A percentile compares a stretch with the other conserved stretches of the same genome.
Conservation (phyloP, 1,140 invertebrate genomes). For the Ephestia elutella region DNA sequence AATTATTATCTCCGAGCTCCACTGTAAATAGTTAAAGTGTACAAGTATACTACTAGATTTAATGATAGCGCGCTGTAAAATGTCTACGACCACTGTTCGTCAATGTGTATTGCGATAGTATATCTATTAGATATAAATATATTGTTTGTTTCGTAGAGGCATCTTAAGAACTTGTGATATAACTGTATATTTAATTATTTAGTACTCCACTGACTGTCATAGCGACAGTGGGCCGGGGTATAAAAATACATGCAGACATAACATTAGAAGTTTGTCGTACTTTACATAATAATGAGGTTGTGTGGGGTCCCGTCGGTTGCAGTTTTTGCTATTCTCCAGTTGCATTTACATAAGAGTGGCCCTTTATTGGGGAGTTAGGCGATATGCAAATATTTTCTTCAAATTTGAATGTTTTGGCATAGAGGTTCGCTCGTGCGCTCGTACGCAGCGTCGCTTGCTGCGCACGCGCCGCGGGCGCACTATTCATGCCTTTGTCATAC, state of each 20-base stretch:
- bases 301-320: constrained; percentile 60
- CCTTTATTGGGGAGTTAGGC: constrained; percentile 60
- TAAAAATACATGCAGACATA: constrained; percentile 71
- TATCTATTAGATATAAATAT: constrained; percentile 61
- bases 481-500: constrained; percentile 50
- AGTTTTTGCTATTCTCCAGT: constrained; percentile 54
- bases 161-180: constrained; percentile 72
- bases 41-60: constrained; percentile 69
- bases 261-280: constrained; percentile 51
- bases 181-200: constrained; percentile 65
- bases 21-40: constrained; percentile 69
- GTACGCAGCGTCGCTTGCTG: constrained; percentile 18
- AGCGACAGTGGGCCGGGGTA: constrained; percentile 26
- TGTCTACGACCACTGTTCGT: constrained; percentile 47
- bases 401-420: constrained; percentile 51
- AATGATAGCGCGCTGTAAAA: constrained; percentile 57
- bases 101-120: constrained; percentile 41
- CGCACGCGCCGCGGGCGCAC: constrained; percentile 59
- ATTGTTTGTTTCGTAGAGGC: constrained; percentile 70
- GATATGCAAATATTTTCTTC: constrained; percentile 73
- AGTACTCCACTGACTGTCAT: constrained; percentile 51
- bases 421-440: constrained; percentile 30
- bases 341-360: constrained; percentile 67
- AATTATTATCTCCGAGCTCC: constrained; percentile 66
- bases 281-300: constrained; percentile 61